These are phyloP conservation scores for Neofelis nebulosa DNA, from an alignment of 2,113 vertebrate genomes.

Conservation along the genomic window DNA sequence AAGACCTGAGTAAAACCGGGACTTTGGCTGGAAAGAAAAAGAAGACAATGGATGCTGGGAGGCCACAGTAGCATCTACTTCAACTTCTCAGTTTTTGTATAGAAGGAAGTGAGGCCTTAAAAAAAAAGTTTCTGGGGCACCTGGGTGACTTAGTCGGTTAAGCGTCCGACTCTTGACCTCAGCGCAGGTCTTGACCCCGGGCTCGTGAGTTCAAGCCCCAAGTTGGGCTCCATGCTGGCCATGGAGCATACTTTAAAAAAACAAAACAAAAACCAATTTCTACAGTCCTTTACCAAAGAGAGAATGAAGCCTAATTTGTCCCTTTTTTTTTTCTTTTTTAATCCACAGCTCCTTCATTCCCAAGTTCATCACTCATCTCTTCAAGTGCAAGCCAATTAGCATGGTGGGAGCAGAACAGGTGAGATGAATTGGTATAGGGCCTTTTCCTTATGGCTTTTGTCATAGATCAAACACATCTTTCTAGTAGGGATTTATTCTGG, in stretches of 20 bases:
- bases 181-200: no score
- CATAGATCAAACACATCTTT: neutral
- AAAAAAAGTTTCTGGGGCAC: neutral
- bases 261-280: neutral
- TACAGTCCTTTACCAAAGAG: neutral
- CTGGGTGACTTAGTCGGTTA: no score
- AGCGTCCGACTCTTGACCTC: no score
- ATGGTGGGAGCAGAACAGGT: constrained; percentile 99
- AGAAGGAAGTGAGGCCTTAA: neutral
- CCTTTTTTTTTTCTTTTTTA: constrained; percentile 54
- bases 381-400: constrained; percentile 99
- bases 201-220: no score
- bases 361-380: constrained; percentile 99
- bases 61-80: neutral
- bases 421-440: constrained; percentile 17
- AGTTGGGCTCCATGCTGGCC: no score
- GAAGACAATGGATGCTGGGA: neutral
- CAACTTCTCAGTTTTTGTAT: neutral
- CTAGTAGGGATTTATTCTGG: neutral
- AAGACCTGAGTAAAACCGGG: constrained; percentile 10
- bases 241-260: no score
- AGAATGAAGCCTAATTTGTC: neutral
- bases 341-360: constrained; percentile 96
- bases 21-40: neutral
- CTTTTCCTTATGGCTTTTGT: neutral